Evolutionary conservation across 1,140 invertebrate species (phyloP), one percentile per base, ranked within the genome.

Genomic region (Zeugodacus cucurbitae): DNA sequence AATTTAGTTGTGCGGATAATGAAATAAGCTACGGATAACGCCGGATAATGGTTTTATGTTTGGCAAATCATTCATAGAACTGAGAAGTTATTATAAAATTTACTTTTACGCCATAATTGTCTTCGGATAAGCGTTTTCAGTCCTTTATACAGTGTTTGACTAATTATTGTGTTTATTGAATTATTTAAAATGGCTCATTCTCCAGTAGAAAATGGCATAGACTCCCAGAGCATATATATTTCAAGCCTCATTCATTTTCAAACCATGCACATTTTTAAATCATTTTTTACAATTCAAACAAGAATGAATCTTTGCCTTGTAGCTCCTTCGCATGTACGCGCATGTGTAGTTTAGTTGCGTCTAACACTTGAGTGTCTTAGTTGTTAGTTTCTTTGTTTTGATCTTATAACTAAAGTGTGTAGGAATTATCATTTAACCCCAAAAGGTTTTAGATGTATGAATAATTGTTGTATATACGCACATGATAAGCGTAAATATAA

Each of bases 281-380:
- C 1, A 17, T 54, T 17, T 54, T 48, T 54, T 54, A 54, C 3
- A 14, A 54, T 54, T 54, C 48, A 54, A 20, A 17, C 17, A 54
- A 11, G 4, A 54, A 54, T 54, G 48, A 54, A 54, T 4, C 14
- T 54, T 54, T 54, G 17, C 48, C 3, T 17, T 34, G 64, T 14
- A 67, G 58, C 26, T 62, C n/a, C 5, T 3, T 5, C 11, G 32
- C n/a, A 0, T 22, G 7, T 5, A 29, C 3, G 86, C 54, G 86
- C 54, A 64, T n/a, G 32, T 26, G 82, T 64, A 87, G 86, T 29
- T n/a, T 87, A 59, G 29, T 87, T 87, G 32, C 59, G 54, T 26
- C 34, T 58, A 87, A 59, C 41, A 82, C 74, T 48, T 82, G 34
- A 26, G 74, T 82, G 74, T 82, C 74, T 44, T 82, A 44, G 41